A percentile compares a stretch with the other conserved stretches of the same genome.
Evolutionary conservation across 2,888 invertebrate genomes (phyloP).

Genomic region (Hylaea fasciaria): DNA sequence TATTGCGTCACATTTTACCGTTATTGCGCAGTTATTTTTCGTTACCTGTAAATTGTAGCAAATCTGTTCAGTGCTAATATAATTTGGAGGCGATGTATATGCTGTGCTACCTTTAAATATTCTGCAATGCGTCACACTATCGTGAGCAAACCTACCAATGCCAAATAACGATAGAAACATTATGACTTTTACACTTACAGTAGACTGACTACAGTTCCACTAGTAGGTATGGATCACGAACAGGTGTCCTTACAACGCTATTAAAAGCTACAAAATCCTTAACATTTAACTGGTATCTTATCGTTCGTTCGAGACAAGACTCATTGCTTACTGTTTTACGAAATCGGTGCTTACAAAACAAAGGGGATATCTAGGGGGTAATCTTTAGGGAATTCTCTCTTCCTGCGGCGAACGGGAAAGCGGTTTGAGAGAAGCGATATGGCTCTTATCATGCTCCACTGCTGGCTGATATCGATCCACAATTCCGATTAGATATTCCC

Average conservation of each 20-base stretch:
- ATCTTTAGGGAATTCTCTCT: slow-evolving; percentile 42
- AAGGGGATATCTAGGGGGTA: slow-evolving; percentile 25
- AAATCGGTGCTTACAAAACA: slow-evolving; percentile 39
- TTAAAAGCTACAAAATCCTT: background rate
- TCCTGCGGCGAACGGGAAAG: slow-evolving; percentile 40
- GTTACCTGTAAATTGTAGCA: slow-evolving; percentile 8
- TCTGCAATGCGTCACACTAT: background rate
- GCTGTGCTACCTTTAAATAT: background rate
- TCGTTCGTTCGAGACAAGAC: slow-evolving; percentile 19
- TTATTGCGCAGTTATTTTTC: slow-evolving; percentile 39
- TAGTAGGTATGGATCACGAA: too few relatives aligned
- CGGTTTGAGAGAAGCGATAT: slow-evolving; percentile 40
- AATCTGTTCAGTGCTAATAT: slow-evolving; percentile 7
- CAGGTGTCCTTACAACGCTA: too few relatives aligned
- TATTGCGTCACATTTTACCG: slow-evolving; percentile 44
- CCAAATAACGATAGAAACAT: too few relatives aligned
- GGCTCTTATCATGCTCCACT: slow-evolving; percentile 41
- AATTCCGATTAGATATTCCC: slow-evolving; percentile 38
- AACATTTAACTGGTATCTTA: background rate
- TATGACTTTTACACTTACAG: too few relatives aligned
- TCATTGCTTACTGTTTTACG: slow-evolving; percentile 31
- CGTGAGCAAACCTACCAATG: too few relatives aligned
- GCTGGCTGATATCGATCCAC: slow-evolving; percentile 42
- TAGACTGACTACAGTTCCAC: too few relatives aligned
- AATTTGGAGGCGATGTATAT: slow-evolving; percentile 3